Evolutionary conservation across 2,113 vertebrate genomes (phyloP).

Genomic region (Peromyscus polionotus): DNA sequence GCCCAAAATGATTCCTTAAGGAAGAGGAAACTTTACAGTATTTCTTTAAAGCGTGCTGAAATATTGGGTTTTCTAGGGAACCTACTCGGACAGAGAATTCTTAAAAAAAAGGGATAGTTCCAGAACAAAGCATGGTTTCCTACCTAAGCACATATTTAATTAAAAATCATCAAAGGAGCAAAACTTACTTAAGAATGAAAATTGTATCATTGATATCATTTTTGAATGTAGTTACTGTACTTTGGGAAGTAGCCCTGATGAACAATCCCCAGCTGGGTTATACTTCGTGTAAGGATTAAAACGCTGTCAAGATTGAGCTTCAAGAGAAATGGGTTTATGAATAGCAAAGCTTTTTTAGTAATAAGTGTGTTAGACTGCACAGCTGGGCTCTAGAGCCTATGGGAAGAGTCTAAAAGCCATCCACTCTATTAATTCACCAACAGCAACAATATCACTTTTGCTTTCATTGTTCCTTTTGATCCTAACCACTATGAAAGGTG

Average conservation of each 20-base stretch:
- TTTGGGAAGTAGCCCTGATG: neutral
- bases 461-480: conserved; percentile 14
- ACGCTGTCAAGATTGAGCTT: neutral
- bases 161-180: neutral
- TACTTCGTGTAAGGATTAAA: neutral
- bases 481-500: neutral
- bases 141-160: neutral
- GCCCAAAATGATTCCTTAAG: conserved; percentile 65
- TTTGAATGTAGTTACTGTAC: neutral
- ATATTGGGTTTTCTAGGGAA: conserved; percentile 50
- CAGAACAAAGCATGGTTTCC: neutral
- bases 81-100: conserved; percentile 42
- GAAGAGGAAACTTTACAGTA: conserved; percentile 44
- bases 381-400: neutral
- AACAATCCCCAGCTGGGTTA: neutral
- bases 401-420: neutral
- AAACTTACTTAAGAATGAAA: neutral
- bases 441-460: neutral
- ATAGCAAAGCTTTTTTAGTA: conserved; percentile 17
- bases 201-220: neutral
- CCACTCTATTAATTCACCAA: neutral
- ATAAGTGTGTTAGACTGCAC: neutral
- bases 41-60: conserved; percentile 14
- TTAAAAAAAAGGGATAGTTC: conserved; percentile 35
- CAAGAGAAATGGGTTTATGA: neutral